A percentile compares a stretch with the other conserved stretches of the same genome.
These are phyloP conservation scores for Dugesia japonica DNA, from an alignment of 2,888 invertebrate genomes.

Conservation along the genomic window DNA sequence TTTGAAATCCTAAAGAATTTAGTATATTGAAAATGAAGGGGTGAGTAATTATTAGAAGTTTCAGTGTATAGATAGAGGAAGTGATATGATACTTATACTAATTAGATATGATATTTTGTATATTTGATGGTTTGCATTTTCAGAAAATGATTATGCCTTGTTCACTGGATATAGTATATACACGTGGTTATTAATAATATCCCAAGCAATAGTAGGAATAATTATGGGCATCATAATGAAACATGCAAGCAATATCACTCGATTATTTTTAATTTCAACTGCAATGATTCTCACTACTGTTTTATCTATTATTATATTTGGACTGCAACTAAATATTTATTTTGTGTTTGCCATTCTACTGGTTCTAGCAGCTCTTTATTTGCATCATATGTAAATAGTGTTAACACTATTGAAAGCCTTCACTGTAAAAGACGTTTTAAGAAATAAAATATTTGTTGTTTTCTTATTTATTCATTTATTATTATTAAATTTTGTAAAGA, in stretches of 20 bases:
- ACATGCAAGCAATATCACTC: constrained; percentile 44
- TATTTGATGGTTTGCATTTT: no score
- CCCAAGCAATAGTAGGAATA: constrained; percentile 43
- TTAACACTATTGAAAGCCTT: background rate
- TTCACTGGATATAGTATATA: constrained; percentile 40
- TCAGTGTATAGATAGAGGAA: no score
- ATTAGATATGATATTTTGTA: no score
- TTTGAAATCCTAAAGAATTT: no score
- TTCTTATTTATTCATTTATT: background rate
- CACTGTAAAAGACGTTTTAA: background rate
- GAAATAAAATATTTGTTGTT: background rate
- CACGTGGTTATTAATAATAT: constrained; percentile 40
- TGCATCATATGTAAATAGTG: background rate
- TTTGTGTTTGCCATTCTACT: constrained; percentile 36
- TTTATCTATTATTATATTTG: constrained; percentile 41
- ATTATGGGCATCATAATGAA: constrained; percentile 47
- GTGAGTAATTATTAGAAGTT: no score
- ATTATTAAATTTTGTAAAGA: no score
- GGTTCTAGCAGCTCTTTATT: background rate
- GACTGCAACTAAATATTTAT: constrained; percentile 40
- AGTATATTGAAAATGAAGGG: no score
- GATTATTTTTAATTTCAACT: constrained; percentile 45
- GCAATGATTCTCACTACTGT: constrained; percentile 44
- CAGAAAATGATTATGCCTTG: constrained; percentile 36
- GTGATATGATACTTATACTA: no score